Base-by-base conservation (phyloP, 2,113 vertebrate genomes). In the Petaurus breviceps region DNA sequence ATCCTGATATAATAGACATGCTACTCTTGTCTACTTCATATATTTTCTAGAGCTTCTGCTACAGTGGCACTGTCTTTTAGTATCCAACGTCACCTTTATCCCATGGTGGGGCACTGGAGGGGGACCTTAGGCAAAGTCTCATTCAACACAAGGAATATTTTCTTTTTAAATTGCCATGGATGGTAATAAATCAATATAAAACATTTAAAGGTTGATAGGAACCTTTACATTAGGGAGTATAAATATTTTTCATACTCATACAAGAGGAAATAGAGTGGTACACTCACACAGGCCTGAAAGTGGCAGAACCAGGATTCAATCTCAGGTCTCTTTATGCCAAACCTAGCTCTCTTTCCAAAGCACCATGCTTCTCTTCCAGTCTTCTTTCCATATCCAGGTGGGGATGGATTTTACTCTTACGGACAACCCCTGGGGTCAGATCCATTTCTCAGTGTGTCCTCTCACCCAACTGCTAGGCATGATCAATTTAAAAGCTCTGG, bases 401-500 rank as follows among this genome's bases (percentile, higher is more conserved):
- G 91, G 93, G 93, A 95, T 91, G 77, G 22, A n/a, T 92, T 96
- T 94, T 96, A 3, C 14, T 97, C 91, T 97, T 25, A 97, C 55
- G 95, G 97, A 98, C 84, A 95, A 51, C 92, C 61, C 25, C 51
- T 95, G 54, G 26, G 53, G n/a, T 50, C 84, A 68, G 54, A 96
- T 84, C 47, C 94, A 93, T 91, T 97, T 95, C 96, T 97, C 90
- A 96, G 96, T 54, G 55, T 49, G 84, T 92, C 95, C 97, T 98
- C 97, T 97, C 95, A 93, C 97, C 96, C 96, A 97, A 84, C 94
- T 92, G 96, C 95, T 94, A 11, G 47, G 57, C 95, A 92, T 61
- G 95, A 96, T 97, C 97, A 95, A n/a, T 95, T 97, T 98, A 97
- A 98, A 97, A 98, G 97, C 98, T 93, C 54, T 37, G 95, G 97